Evolutionary conservation across 2,113 vertebrate species (phyloP).

Genomic region (Anhinga rufa): DNA sequence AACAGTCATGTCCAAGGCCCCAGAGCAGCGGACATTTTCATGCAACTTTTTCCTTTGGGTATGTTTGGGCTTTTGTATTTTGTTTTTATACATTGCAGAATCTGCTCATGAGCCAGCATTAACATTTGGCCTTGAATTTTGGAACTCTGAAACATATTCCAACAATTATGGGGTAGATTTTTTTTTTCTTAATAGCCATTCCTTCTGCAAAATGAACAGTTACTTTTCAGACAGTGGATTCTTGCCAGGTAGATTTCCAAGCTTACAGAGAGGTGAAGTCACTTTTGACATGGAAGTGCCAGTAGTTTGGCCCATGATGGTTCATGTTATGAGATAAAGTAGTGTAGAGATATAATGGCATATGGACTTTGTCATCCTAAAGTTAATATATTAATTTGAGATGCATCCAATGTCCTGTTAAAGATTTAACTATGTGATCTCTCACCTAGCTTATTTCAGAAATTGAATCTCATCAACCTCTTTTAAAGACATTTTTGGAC

Average conservation of each 20-base stretch:
- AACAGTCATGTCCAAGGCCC: not conserved
- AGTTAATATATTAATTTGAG: not conserved
- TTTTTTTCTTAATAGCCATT: not conserved
- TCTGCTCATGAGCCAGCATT: not conserved
- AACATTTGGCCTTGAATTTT: not conserved
- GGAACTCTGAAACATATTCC: not conserved
- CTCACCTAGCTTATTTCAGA: not conserved
- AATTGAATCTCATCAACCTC: not conserved
- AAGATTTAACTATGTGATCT: not conserved
- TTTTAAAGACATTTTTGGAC: not conserved
- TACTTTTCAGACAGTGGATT: not conserved
- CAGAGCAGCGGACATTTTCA: not conserved
- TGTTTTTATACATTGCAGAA: not conserved
- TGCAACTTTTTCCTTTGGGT: not conserved
- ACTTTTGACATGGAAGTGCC: not conserved
- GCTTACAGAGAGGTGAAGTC: not conserved
- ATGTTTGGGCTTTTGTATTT: not conserved
- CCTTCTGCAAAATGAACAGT: not conserved
- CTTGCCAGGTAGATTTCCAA: not conserved
- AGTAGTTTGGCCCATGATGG: not conserved
- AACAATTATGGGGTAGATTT: not conserved
- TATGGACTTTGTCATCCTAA: not conserved
- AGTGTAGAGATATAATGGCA: not conserved
- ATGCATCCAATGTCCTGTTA: not conserved
- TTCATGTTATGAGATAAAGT: not conserved